Percentiles rank a stretch among this genome's conserved stretches.
Conservation (phyloP, 2,888 invertebrate species). For the Gastracanthus pulcherrimus region DNA sequence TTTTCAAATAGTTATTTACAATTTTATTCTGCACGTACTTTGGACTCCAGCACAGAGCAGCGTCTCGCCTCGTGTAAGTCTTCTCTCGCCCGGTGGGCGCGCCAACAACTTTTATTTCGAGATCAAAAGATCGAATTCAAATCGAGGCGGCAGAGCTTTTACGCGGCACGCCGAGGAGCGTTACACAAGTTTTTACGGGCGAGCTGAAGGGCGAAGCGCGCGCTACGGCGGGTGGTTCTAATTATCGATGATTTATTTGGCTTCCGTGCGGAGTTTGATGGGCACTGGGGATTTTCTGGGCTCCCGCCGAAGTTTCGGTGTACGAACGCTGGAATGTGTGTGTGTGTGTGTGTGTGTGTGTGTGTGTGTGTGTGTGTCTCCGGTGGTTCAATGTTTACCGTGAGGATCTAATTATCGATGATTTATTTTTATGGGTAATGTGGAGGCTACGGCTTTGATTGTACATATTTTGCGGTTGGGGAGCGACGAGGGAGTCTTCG, state of each 20-base stretch:
- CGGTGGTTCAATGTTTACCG: slow-evolving; percentile 10
- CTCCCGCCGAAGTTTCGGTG: neutral
- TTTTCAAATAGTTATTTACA: too few relatives aligned
- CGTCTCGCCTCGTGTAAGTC: neutral
- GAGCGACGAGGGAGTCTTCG: neutral
- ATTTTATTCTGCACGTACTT: too few relatives aligned
- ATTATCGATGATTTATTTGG: slow-evolving; percentile 51
- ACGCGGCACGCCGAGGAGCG: neutral
- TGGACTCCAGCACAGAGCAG: too few relatives aligned
- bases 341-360: too few relatives aligned
- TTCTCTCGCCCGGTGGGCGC: neutral
- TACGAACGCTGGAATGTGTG: neutral
- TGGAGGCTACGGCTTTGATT: neutral
- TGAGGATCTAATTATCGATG: slow-evolving; percentile 31
- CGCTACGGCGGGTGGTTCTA: neutral
- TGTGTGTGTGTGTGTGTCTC: too few relatives aligned
- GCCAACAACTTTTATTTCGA: neutral
- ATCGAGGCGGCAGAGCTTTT: neutral
- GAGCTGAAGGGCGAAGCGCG: neutral
- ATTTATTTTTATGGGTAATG: slow-evolving; percentile 26
- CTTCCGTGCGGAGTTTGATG: slow-evolving; percentile 25
- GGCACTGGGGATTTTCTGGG: neutral
- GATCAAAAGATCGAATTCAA: neutral
- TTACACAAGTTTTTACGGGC: neutral
- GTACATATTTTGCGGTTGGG: neutral